Evolutionary conservation across 2,888 invertebrate species (phyloP).

Genomic region (Drosophila subsilvestris): DNA sequence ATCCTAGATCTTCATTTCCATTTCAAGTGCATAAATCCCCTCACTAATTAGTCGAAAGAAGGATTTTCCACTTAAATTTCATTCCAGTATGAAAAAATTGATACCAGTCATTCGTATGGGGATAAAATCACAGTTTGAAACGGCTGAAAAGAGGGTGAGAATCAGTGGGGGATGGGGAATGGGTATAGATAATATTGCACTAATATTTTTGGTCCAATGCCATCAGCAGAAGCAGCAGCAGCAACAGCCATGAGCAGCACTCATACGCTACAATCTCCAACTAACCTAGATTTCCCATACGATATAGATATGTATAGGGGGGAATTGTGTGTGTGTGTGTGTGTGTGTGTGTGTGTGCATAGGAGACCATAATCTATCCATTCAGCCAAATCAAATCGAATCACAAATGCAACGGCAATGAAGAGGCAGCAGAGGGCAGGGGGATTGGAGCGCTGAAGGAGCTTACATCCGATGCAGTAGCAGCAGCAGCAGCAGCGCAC

Average conservation of each 20-base stretch:
- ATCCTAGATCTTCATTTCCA: not conserved
- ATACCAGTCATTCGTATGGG: not conserved
- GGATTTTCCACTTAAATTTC: not conserved
- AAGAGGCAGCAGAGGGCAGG: slow-evolving; percentile 1
- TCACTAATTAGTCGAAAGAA: not conserved
- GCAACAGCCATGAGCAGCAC: slow-evolving; percentile 1
- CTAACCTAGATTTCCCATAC: slow-evolving; percentile 28
- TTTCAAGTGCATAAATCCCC: not conserved
- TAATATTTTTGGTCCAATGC: not conserved
- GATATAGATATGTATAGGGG: not conserved
- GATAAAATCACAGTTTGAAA: not conserved
- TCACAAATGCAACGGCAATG: slow-evolving; percentile 48
- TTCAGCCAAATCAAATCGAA: slow-evolving; percentile 52
- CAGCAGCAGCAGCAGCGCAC: slow-evolving; percentile 2
- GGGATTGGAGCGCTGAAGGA: slow-evolving; percentile 22
- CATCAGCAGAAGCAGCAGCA: not conserved
- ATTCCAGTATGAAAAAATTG: not conserved
- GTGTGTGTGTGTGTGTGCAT: not conserved
- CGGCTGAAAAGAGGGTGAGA: too few species aligned
- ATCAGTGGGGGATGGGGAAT: not conserved
- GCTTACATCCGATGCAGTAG: slow-evolving; percentile 26
- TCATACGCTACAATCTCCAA: slow-evolving; percentile 32
- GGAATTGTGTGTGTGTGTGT: not conserved
- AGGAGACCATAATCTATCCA: slow-evolving; percentile 40
- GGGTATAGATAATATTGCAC: not conserved